These are phyloP conservation scores for Pantherophis vulpinus DNA, from an alignment of 2,797 vertebrate species.

Conservation along the genomic window DNA sequence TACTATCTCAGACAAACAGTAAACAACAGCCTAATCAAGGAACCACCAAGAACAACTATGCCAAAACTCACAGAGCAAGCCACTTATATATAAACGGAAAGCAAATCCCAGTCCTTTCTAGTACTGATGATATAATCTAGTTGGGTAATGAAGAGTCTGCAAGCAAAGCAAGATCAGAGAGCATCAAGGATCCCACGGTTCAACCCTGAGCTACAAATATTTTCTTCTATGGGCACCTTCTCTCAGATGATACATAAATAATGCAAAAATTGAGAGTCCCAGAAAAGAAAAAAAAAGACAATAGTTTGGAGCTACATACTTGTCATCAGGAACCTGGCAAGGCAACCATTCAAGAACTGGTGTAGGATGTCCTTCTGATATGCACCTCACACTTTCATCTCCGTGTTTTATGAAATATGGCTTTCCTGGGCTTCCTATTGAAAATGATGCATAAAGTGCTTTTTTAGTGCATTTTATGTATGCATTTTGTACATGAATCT, in stretches of 20 bases:
- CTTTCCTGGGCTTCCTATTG: constrained; percentile 65
- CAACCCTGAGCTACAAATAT: not conserved
- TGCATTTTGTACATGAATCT: not conserved
- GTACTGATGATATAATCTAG: not conserved
- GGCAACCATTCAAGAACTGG: constrained; percentile 75
- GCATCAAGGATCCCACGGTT: not conserved
- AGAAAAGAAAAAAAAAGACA: not conserved
- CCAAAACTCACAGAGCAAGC: not conserved
- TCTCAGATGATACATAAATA: not conserved
- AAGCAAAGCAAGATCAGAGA: not conserved
- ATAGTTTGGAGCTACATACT: constrained; percentile 52
- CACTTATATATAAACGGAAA: not conserved
- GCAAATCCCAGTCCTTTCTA: not conserved
- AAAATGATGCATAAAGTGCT: constrained; percentile 33
- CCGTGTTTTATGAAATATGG: constrained; percentile 69
- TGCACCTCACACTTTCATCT: constrained; percentile 64
- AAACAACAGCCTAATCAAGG: not conserved
- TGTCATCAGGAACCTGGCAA: constrained; percentile 60
- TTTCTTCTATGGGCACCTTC: not conserved
- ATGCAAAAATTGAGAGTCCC: not conserved
- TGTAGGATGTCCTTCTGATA: constrained; percentile 75
- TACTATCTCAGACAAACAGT: not conserved
- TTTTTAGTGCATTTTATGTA: not conserved
- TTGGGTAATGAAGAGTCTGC: not conserved
- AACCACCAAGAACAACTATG: not conserved